These are phyloP conservation scores for Solenodon paradoxus DNA, from an alignment of 2,113 vertebrate genomes.

Conservation along the genomic window DNA sequence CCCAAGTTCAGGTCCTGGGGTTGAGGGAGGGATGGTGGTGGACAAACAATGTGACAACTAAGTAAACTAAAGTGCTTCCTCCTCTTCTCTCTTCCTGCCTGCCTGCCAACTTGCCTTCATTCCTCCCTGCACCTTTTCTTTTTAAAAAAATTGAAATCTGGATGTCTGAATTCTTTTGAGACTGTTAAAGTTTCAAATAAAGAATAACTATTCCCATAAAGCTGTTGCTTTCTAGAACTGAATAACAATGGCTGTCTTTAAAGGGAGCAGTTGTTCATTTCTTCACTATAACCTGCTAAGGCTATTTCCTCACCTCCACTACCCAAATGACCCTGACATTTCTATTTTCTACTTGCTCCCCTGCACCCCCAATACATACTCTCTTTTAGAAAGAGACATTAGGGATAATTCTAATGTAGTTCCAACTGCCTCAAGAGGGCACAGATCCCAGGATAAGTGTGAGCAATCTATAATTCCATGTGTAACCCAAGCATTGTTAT, in stretches of 20 bases:
- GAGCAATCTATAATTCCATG: background rate
- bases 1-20: too few relatives aligned
- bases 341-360: background rate
- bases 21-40: too few relatives aligned
- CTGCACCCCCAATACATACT: fast-evolving
- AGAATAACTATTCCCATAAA: background rate
- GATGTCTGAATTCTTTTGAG: background rate
- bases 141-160: too few relatives aligned
- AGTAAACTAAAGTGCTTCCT: too few relatives aligned
- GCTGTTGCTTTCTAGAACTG: background rate
- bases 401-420: background rate
- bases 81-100: too few relatives aligned
- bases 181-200: background rate
- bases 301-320: background rate
- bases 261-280: background rate
- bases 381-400: background rate
- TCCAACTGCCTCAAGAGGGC: background rate
- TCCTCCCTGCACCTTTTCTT: too few relatives aligned
- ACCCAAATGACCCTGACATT: too few relatives aligned
- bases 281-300: background rate
- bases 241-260: background rate
- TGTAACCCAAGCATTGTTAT: background rate
- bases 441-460: background rate
- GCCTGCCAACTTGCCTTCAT: too few relatives aligned
- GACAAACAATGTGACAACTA: too few relatives aligned